Conservation (phyloP, 2,797 vertebrate species). For the Cyclura pinguis region DNA sequence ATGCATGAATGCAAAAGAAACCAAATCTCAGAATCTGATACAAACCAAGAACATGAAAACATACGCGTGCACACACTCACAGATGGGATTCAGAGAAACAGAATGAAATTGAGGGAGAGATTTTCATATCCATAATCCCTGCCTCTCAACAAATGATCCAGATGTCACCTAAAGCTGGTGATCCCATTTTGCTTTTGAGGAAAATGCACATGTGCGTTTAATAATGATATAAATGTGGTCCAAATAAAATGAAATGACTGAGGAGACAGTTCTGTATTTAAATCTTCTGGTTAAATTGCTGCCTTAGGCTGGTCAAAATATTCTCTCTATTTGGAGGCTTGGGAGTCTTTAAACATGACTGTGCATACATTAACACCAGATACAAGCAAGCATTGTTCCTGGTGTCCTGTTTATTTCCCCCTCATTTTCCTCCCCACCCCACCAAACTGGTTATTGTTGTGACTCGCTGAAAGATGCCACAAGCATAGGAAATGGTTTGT, state of each 20-base stretch:
- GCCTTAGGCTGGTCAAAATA: constrained; percentile 56
- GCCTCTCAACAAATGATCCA: neutral
- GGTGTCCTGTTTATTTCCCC: neutral
- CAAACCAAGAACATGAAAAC: neutral
- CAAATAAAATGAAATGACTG: constrained; percentile 44
- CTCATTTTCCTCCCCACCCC: too few relatives aligned
- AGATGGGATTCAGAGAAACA: neutral
- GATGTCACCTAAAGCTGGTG: neutral
- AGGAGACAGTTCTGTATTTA: constrained; percentile 54
- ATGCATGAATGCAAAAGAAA: too few relatives aligned
- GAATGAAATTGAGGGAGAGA: neutral
- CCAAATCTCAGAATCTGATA: neutral
- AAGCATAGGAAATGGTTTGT: too few relatives aligned
- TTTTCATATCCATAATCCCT: neutral
- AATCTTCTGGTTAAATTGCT: constrained; percentile 55
- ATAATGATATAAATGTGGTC: constrained; percentile 50
- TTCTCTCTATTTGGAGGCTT: constrained; percentile 50
- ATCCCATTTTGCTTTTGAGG: constrained; percentile 2
- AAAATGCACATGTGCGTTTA: constrained; percentile 49
- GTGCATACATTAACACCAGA: constrained; percentile 54
- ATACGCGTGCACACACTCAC: too few relatives aligned
- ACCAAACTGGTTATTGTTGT: neutral
- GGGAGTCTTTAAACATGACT: constrained; percentile 60
- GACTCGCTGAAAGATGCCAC: neutral
- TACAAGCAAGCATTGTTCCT: too few relatives aligned